Evolutionary conservation across 2,113 vertebrate species (phyloP).

Genomic region (Phylloscopus trochilus): DNA sequence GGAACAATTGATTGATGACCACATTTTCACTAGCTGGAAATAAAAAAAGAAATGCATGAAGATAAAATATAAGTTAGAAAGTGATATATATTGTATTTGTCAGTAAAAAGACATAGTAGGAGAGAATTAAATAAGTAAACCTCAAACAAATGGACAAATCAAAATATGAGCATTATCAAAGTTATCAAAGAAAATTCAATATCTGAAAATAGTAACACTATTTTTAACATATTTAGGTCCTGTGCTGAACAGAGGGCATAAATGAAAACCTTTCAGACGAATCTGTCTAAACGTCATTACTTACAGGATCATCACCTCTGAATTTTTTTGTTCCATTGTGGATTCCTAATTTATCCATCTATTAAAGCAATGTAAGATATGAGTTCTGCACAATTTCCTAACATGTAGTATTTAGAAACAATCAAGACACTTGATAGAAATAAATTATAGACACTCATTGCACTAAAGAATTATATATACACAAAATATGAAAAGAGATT

Average conservation of each 20-base stretch:
- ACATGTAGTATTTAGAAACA: not conserved
- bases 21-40: slow-evolving; percentile 89
- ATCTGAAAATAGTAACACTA: not conserved
- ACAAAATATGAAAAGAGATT: not conserved
- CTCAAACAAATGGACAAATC: not conserved
- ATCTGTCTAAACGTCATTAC: not conserved
- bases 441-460: not conserved
- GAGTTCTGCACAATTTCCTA: not conserved
- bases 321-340: not conserved
- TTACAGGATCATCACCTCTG: not conserved
- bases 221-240: not conserved
- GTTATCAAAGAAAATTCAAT: not conserved
- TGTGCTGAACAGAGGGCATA: not conserved
- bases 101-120: not conserved
- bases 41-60: slow-evolving; percentile 10
- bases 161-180: not conserved
- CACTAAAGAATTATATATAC: not conserved
- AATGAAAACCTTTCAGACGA: not conserved
- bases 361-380: not conserved
- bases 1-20: slow-evolving; percentile 90
- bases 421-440: not conserved
- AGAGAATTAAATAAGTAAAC: not conserved
- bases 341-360: not conserved
- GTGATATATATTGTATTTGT: not conserved
- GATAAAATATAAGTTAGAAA: not conserved